Conservation (phyloP, 2,113 vertebrate species). For the Hystrix brachyura region DNA sequence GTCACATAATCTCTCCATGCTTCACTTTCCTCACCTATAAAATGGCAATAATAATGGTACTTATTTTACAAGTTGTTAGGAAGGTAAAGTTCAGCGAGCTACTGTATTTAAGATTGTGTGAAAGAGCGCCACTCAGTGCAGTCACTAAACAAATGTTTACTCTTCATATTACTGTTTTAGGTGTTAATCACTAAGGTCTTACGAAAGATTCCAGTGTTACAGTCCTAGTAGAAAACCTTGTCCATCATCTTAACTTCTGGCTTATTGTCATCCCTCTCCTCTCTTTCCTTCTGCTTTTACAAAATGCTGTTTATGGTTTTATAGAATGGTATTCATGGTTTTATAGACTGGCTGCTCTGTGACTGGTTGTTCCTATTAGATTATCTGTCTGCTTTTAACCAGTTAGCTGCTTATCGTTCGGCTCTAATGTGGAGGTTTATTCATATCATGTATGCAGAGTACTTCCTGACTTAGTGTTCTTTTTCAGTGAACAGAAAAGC, state of each 20-base stretch:
- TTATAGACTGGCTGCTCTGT: neutral
- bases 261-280: neutral
- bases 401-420: neutral
- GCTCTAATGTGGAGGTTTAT: neutral
- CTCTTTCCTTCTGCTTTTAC: neutral
- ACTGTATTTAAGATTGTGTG: neutral
- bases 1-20: neutral
- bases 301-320: too few species aligned
- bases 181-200: neutral
- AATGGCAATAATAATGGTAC: neutral
- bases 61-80: neutral
- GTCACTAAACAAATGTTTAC: neutral
- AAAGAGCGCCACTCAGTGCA: neutral
- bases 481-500: neutral
- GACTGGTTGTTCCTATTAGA: neutral
- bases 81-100: neutral
- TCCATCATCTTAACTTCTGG: neutral
- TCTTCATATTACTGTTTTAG: neutral
- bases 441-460: neutral
- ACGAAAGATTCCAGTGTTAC: neutral
- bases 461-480: neutral
- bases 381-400: neutral
- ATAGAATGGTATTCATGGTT: neutral
- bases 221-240: neutral
- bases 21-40: neutral